phyloP scores from a whole-genome alignment of 2,888 invertebrate species.

The Seira sanloemensis region DNA sequence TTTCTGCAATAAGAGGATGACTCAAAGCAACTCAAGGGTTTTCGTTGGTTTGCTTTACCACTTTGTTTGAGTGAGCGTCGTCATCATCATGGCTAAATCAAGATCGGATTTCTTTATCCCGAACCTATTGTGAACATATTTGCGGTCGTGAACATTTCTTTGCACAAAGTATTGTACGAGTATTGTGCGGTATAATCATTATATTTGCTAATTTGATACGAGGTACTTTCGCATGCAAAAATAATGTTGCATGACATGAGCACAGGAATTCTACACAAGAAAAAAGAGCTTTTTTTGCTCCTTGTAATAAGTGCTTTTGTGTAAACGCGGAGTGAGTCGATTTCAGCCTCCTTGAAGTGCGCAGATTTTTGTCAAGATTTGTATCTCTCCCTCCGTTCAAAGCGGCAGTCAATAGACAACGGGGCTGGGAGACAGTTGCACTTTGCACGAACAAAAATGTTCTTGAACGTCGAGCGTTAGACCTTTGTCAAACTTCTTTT shows the following conservation, averaged over 20 bases:
- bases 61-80: background rate
- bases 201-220: conserved; percentile 6
- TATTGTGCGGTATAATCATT: no score
- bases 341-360: conserved; percentile 10
- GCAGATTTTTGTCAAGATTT: conserved; percentile 16
- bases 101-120: conserved; percentile 14
- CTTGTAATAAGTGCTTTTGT: background rate
- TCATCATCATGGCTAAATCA: background rate
- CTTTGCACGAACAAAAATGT: background rate
- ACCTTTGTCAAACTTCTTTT: background rate
- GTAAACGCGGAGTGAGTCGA: background rate
- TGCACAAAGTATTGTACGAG: background rate
- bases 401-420: background rate
- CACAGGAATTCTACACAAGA: no score
- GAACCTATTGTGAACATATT: background rate
- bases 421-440: background rate
- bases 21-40: conserved; percentile 14
- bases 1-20: conserved; percentile 16
- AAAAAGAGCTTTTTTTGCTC: no score
- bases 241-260: conserved; percentile 11
- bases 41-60: background rate
- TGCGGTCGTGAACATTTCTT: background rate
- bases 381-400: background rate
- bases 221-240: conserved; percentile 9
- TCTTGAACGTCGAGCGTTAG: no score